Percentiles rank a stretch among this genome's conserved stretches.
These are phyloP conservation scores for Sipha maydis DNA, from an alignment of 2,888 invertebrate genomes.

Conservation along the genomic window DNA sequence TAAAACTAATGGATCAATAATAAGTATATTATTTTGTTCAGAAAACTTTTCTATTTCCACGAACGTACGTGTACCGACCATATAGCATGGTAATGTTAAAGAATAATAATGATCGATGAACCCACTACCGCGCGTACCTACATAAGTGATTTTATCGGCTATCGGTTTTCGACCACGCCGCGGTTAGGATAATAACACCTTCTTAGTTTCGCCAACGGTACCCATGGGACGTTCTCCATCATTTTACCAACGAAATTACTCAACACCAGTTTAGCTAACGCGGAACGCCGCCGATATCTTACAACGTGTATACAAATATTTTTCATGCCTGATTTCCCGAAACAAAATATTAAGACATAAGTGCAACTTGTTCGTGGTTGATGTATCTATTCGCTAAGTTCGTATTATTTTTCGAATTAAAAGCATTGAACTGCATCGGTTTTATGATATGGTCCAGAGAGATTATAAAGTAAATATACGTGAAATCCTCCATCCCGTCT, in stretches of 20 bases:
- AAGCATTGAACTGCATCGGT: no score
- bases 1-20: background rate
- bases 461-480: no score
- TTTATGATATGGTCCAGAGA: no score
- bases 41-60: conserved; percentile 27
- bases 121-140: background rate
- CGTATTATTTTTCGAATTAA: no score
- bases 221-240: conserved; percentile 45
- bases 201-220: conserved; percentile 21
- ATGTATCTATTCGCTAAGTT: no score
- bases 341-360: no score
- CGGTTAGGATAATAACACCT: background rate
- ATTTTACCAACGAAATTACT: conserved; percentile 41
- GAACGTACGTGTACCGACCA: background rate
- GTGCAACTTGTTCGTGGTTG: no score
- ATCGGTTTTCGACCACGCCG: conserved; percentile 12
- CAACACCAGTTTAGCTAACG: background rate
- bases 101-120: conserved; percentile 53
- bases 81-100: background rate
- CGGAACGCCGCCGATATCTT: background rate
- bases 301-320: background rate
- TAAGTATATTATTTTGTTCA: background rate
- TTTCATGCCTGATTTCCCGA: background rate
- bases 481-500: no score
- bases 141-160: background rate